Percentiles rank a stretch among this genome's conserved stretches.
These are phyloP conservation scores for Opisthocomus hoazin DNA, from an alignment of 2,113 vertebrate species.

Conservation along the genomic window DNA sequence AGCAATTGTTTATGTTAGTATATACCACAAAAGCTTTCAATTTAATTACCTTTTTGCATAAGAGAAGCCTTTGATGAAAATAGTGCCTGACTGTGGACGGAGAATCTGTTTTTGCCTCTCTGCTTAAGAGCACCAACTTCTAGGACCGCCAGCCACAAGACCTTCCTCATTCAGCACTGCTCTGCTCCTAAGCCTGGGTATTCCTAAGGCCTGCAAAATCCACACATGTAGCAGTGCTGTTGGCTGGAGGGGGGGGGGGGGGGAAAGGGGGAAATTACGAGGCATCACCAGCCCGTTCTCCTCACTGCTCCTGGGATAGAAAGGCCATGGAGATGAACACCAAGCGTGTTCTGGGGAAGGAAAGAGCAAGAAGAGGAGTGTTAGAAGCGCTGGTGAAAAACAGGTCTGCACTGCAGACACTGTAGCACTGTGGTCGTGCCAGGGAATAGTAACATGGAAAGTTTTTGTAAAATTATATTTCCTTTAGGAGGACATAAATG, in stretches of 20 bases:
- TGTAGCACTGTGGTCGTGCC: background rate
- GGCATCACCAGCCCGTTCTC: background rate
- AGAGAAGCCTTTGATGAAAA: background rate
- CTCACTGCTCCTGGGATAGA: background rate
- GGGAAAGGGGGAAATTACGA: background rate
- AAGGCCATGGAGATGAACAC: background rate
- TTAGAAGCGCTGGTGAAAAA: background rate
- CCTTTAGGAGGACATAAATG: background rate
- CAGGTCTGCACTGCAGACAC: background rate
- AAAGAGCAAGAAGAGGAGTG: background rate
- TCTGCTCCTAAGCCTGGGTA: background rate
- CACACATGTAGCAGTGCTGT: background rate
- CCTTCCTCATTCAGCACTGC: background rate
- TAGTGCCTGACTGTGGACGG: background rate
- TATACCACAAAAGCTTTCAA: background rate
- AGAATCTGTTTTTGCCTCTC: background rate
- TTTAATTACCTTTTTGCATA: background rate
- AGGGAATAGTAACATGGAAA: background rate
- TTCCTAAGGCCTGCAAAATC: background rate
- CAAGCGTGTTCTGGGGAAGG: background rate
- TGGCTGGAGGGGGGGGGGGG: rapidly evolving
- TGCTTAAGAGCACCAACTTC: background rate
- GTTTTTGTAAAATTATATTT: background rate
- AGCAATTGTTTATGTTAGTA: background rate
- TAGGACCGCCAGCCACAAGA: background rate